These are phyloP conservation scores for Monopterus albus DNA, from an alignment of 2,113 vertebrate species.

Conservation along the genomic window DNA sequence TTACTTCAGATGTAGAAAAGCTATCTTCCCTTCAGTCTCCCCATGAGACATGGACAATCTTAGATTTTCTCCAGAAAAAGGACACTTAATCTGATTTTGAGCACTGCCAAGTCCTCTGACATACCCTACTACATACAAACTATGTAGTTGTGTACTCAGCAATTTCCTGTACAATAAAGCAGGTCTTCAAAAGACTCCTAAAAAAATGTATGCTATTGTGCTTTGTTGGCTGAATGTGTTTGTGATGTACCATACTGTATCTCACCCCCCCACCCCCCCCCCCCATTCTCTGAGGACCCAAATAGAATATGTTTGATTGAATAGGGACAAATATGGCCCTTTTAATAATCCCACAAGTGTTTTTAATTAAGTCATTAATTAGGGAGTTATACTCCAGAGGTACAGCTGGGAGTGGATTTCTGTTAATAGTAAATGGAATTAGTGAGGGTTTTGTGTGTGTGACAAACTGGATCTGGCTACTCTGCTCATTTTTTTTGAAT, in stretches of 20 bases:
- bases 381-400: constrained; percentile 64
- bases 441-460: constrained; percentile 25
- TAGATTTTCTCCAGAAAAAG: constrained; percentile 59
- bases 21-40: constrained; percentile 63
- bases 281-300: no score
- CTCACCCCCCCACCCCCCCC: no score
- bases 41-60: constrained; percentile 56
- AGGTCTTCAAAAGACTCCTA: background rate
- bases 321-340: constrained; percentile 73
- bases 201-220: constrained; percentile 6
- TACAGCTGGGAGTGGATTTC: constrained; percentile 52
- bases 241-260: constrained; percentile 50
- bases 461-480: constrained; percentile 40
- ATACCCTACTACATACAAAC: background rate
- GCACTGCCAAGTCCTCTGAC: constrained; percentile 52
- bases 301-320: constrained; percentile 65
- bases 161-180: background rate
- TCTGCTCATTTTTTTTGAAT: background rate
- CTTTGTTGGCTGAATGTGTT: constrained; percentile 6
- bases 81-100: constrained; percentile 75
- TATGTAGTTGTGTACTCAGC: background rate
- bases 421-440: constrained; percentile 51
- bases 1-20: constrained; percentile 75
- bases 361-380: constrained; percentile 83
- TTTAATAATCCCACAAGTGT: constrained; percentile 67